Conservation (phyloP, 2,797 vertebrate genomes). For the Potorous gilbertii region DNA sequence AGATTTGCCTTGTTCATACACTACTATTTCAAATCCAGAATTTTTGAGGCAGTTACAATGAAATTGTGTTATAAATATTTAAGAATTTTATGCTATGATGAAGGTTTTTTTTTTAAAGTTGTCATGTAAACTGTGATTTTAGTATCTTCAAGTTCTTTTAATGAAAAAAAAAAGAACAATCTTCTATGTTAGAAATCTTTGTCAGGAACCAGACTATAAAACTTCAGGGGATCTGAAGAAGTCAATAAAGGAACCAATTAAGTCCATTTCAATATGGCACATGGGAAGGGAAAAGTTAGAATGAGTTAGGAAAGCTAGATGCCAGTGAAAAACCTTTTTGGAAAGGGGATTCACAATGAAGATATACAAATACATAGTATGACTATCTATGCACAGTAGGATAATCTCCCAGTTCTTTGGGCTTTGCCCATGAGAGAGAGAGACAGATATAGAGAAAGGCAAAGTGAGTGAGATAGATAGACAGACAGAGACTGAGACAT, state of each 20-base stretch:
- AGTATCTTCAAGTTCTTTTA: slow-evolving; percentile 17
- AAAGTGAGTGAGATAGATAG: background rate
- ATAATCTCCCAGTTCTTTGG: slow-evolving; percentile 19
- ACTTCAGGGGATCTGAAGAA: background rate
- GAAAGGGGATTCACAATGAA: background rate
- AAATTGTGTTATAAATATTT: background rate
- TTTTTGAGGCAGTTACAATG: background rate
- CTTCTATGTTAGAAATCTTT: slow-evolving; percentile 13
- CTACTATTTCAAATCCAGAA: background rate
- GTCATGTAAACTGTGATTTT: slow-evolving; percentile 11
- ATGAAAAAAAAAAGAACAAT: slow-evolving; percentile 37
- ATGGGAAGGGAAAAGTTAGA: background rate
- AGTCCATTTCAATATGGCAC: background rate
- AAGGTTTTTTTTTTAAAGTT: background rate
- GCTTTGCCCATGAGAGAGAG: slow-evolving; percentile 26
- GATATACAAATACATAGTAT: background rate
- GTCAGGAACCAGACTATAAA: background rate
- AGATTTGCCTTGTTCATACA: background rate
- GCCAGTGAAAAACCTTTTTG: background rate
- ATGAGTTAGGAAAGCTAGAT: background rate
- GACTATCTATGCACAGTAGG: background rate
- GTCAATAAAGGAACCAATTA: background rate
- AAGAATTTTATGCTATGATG: background rate
- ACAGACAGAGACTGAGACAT: background rate
- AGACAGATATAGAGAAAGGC: background rate